These are phyloP conservation scores for Palloptera scutellata DNA, from an alignment of 2,888 invertebrate species.

Conservation along the genomic window DNA sequence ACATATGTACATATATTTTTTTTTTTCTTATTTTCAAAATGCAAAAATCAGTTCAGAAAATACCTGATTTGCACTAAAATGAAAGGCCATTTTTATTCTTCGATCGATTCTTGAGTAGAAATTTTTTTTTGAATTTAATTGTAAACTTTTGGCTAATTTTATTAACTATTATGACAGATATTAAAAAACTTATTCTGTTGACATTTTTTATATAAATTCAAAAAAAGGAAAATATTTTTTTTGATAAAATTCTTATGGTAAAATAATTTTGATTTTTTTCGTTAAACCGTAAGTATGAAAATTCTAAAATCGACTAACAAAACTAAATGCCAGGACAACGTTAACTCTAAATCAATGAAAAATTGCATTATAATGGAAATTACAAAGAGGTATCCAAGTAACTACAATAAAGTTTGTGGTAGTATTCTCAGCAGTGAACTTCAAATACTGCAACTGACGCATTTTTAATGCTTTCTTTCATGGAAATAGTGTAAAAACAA, in stretches of 20 bases:
- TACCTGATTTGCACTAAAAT: constrained; percentile 64
- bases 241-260: constrained; percentile 1
- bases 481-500: too few species aligned
- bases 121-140: constrained; percentile 18
- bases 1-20: too few species aligned
- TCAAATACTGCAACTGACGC: too few species aligned
- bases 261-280: constrained; percentile 2
- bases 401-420: too few species aligned
- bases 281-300: constrained; percentile 1
- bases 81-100: constrained; percentile 53
- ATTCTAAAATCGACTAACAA: not conserved
- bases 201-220: not conserved
- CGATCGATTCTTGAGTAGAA: constrained; percentile 24
- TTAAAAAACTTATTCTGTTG: not conserved
- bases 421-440: too few species aligned
- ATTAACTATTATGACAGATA: too few species aligned
- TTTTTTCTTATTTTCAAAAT: too few species aligned
- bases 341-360: not conserved
- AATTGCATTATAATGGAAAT: too few species aligned
- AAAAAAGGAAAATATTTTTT: not conserved
- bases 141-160: too few species aligned
- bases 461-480: too few species aligned
- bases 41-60: not conserved
- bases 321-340: constrained; percentile 27
- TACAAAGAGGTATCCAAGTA: too few species aligned